Evolutionary conservation across 1,140 invertebrate genomes (phyloP), one percentile per base, ranked within the genome.

Genomic region (Tenebrio molitor): DNA sequence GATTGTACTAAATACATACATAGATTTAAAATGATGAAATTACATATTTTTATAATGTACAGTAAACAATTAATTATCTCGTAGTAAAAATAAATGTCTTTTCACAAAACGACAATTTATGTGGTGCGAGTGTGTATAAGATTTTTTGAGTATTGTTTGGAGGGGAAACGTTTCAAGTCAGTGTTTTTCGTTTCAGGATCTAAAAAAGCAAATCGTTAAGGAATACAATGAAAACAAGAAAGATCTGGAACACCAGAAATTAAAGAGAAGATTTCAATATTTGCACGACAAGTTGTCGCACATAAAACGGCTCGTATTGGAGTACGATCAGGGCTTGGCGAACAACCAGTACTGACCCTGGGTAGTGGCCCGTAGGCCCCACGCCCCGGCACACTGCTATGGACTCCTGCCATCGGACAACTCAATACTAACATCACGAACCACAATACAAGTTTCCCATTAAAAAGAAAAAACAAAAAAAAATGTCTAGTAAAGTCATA

Each of bases 261-360:
- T 91, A 72, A 92, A 92, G 83, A 84, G 85, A 77, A 88, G 93
- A 70, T 95, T 95, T 82, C 88, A 93, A 71, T 96, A 95, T 83
- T 87, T 97, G 75, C 95, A 97, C 81, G 90, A 91, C 58, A 97
- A 97, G 83, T 86, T 97, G 82, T 92, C 92, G 71, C 92, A 96
- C 83, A 96, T 97, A 81, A 97, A 97, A 84, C 87, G 89, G 75
- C 87, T 96, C 79, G 93, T 97, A 12, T 80, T 87, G 65, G 92
- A 95, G 16, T 97, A 93, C 84, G 94, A 97, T 79, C 82, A 85
- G 73, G 81, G 80, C 46, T 79, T 84, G 70, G 79, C 80, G 15
- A 72, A 74, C 42, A 72, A 65, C 44, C 71, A 69, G 50, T 81
- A 81, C 79, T 81, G 79, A 81, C 79, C 77, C 72, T 76, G 77